phyloP scores from a whole-genome alignment of 1,140 invertebrate species.

The Spodoptera litura region DNA sequence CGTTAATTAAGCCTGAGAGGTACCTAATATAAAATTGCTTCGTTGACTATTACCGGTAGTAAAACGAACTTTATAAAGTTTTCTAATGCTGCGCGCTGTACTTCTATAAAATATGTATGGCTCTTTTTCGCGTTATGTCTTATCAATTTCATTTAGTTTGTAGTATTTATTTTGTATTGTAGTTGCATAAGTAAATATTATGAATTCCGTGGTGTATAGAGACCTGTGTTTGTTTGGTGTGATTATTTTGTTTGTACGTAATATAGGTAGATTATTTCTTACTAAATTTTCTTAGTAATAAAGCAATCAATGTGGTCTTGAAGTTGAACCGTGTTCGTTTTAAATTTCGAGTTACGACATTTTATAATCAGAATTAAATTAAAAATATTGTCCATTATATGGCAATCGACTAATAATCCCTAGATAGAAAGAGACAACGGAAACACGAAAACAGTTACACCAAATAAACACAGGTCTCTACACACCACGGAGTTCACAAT shows the following conservation, averaged over 20 bases:
- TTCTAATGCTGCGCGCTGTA: background rate
- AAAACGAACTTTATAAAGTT: constrained; percentile 21
- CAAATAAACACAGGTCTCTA: background rate
- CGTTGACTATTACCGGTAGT: constrained; percentile 16
- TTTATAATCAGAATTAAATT: too few species aligned
- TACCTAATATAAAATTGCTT: constrained; percentile 18
- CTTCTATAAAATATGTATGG: too few species aligned
- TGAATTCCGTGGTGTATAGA: background rate
- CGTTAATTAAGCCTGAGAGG: constrained; percentile 23
- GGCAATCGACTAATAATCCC: too few species aligned
- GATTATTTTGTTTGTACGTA: background rate
- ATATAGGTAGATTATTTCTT: too few species aligned
- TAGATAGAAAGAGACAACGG: background rate
- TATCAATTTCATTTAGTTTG: too few species aligned
- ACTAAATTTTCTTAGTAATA: too few species aligned
- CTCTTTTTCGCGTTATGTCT: too few species aligned
- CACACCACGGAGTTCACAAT: background rate
- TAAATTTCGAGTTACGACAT: too few species aligned
- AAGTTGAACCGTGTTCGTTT: too few species aligned
- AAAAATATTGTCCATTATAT: too few species aligned
- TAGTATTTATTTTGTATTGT: too few species aligned
- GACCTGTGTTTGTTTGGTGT: background rate
- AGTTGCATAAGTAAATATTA: background rate
- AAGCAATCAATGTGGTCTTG: too few species aligned
- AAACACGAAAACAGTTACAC: background rate